These are phyloP conservation scores for Lasioglossum oenotherae DNA, from an alignment of 2,888 invertebrate species.

Conservation along the genomic window DNA sequence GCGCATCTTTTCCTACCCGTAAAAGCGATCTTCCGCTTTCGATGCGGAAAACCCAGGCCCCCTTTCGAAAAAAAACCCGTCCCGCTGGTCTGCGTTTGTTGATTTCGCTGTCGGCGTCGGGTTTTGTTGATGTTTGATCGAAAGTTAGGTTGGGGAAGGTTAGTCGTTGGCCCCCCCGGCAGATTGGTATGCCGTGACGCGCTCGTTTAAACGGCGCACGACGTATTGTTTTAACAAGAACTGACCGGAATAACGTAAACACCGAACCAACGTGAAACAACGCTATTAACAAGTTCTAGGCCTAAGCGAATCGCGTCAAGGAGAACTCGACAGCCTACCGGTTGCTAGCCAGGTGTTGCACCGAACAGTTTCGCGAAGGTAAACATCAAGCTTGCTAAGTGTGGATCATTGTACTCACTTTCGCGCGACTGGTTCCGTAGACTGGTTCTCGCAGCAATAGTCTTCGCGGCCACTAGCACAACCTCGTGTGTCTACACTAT, in stretches of 20 bases:
- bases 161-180: background rate
- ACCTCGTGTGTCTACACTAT: slow-evolving; percentile 49
- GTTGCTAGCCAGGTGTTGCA: background rate
- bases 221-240: background rate
- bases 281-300: background rate
- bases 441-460: slow-evolving; percentile 36
- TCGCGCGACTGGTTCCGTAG: slow-evolving; percentile 33
- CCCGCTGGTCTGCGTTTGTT: background rate
- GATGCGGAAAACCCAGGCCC: background rate
- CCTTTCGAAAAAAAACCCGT: background rate
- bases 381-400: slow-evolving; percentile 28
- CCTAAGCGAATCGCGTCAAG: slow-evolving; percentile 15
- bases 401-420: slow-evolving; percentile 49
- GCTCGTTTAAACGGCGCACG: background rate
- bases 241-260: background rate
- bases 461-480: slow-evolving; percentile 53
- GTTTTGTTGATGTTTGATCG: background rate
- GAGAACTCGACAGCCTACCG: background rate
- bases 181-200: background rate
- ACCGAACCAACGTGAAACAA: background rate
- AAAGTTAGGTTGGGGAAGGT: background rate
- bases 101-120: background rate
- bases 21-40: slow-evolving; percentile 9
- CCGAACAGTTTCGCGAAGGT: background rate
- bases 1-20: slow-evolving; percentile 20